Conservation (phyloP, 2,888 invertebrate genomes). For the Amphimallon solstitiale region DNA sequence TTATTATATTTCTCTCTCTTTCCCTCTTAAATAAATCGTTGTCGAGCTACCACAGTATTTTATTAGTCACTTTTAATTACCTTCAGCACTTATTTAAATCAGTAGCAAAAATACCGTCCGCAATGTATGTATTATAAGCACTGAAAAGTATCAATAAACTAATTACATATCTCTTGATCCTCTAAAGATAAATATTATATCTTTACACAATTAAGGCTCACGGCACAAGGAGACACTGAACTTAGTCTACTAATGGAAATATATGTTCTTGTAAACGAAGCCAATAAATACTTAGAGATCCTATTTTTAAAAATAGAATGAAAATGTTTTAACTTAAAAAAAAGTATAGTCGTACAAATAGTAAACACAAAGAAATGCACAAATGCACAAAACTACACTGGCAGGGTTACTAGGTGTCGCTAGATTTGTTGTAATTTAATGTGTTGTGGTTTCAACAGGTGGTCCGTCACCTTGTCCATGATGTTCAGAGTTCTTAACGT, state of each 20-base stretch:
- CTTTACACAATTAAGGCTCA: slow-evolving; percentile 30
- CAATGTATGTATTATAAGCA: slow-evolving; percentile 14
- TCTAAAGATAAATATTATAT: slow-evolving; percentile 26
- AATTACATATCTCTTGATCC: too few species aligned
- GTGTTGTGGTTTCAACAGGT: slow-evolving; percentile 45
- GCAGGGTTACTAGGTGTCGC: slow-evolving; percentile 15
- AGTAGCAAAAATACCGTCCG: slow-evolving; percentile 5
- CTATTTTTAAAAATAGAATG: slow-evolving; percentile 38
- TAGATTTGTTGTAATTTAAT: slow-evolving; percentile 26
- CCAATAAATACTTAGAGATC: slow-evolving; percentile 38
- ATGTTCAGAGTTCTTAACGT: slow-evolving; percentile 56
- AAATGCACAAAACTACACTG: slow-evolving; percentile 42
- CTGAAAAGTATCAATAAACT: slow-evolving; percentile 2
- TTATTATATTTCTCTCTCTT: slow-evolving; percentile 34
- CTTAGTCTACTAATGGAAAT: slow-evolving; percentile 8
- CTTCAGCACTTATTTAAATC: slow-evolving; percentile 33
- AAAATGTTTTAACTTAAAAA: slow-evolving; percentile 31
- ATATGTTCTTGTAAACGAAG: slow-evolving; percentile 28
- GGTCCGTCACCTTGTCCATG: slow-evolving; percentile 62
- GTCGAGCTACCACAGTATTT: slow-evolving; percentile 42
- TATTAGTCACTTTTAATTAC: slow-evolving; percentile 24
- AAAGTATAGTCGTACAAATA: slow-evolving; percentile 39
- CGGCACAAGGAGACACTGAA: slow-evolving; percentile 28
- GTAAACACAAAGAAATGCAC: slow-evolving; percentile 41
- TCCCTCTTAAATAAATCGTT: slow-evolving; percentile 42